Evolutionary conservation across 2,797 vertebrate genomes (phyloP), one percentile per base, ranked within the genome.

Genomic region (Gobionotothen gibberifrons): DNA sequence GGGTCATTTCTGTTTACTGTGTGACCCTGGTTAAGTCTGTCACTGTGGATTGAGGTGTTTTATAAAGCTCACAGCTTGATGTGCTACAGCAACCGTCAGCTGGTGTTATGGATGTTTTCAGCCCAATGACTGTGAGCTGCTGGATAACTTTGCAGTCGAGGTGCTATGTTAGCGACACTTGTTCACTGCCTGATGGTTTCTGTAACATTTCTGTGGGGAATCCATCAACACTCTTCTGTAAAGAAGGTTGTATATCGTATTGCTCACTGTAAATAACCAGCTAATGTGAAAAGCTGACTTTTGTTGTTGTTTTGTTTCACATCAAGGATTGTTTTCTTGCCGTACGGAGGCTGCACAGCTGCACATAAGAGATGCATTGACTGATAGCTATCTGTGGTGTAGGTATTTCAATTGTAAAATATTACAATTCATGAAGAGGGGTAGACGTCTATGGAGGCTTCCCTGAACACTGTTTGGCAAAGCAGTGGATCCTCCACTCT

Each of bases 1-100:
- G 69, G 90, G 86, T 91, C 89, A 88, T 87, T 84, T 87, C 81
- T 86, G 84, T 90, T 92, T 88, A 84, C 69, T 56, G 79, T 56
- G 79, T 74, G 63, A 5, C 67, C 72, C 51, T 84, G 76, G 86
- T 87, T 88, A 72, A 86, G 72, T 82, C 82, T 68, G 84, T 87
- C 85, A 83, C 83, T 42, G 67, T 70, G 72, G 87, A 85, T 81
- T 69, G 84, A 91, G 77, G 70, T 90, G 87, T 91, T 89, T 85
- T 87, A 88, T 89, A 85, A 86, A 90, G 81, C 83, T 84, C 81
- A 73, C 82, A 84, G 76, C 83, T 79, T 76, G 72, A 86, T 76
- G 77, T 76, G 86, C 74, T 52, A 51, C 79, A 82, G 32, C 85
- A 78, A 88, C 84, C 72, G 82, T 87, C 75, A 63, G 79, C 80